A percentile compares a stretch with the other conserved stretches of the same genome.
Evolutionary conservation across 2,113 vertebrate genomes (phyloP).

Genomic region (Tamias sibiricus): DNA sequence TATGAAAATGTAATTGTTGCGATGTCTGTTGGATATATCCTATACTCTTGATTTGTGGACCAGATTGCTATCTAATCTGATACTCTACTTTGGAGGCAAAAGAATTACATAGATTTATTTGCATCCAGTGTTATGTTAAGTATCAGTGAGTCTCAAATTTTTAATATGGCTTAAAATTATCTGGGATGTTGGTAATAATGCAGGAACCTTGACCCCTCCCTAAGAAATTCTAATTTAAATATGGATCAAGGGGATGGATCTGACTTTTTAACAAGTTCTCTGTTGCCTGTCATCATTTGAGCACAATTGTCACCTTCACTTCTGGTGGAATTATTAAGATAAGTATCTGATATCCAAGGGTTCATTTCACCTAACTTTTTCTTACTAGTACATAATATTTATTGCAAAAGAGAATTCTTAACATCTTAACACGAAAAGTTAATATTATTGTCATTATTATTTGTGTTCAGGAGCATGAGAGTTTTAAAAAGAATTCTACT

Average conservation of each 20-base stretch:
- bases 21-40: not conserved
- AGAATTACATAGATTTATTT: not conserved
- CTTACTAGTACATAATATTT: not conserved
- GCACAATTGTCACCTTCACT: not conserved
- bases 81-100: not conserved
- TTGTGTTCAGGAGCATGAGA: not conserved
- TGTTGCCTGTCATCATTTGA: not conserved
- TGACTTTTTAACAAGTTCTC: not conserved
- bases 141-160: not conserved
- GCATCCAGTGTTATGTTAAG: not conserved
- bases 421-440: not conserved
- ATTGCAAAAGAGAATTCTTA: conserved; percentile 37
- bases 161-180: not conserved
- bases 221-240: not conserved
- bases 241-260: not conserved
- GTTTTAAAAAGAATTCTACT: conserved; percentile 18
- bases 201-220: not conserved
- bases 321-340: not conserved
- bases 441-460: not conserved
- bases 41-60: not conserved
- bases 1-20: not conserved
- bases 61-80: not conserved
- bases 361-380: not conserved
- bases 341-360: not conserved
- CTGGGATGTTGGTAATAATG: not conserved